These are phyloP conservation scores for Vombatus ursinus DNA, from an alignment of 2,113 vertebrate genomes.

Conservation along the genomic window DNA sequence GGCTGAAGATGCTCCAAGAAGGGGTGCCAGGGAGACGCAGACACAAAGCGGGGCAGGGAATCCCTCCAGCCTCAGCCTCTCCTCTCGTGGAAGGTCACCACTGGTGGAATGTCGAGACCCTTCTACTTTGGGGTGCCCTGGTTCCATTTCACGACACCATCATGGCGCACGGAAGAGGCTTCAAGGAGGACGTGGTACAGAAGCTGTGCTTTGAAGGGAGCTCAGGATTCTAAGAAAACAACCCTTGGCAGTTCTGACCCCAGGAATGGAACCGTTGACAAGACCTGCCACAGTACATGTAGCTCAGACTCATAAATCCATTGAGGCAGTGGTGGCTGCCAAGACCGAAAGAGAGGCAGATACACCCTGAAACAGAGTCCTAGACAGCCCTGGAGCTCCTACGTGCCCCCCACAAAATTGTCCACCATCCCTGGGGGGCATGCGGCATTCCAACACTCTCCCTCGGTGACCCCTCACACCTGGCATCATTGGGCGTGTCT, in stretches of 20 bases:
- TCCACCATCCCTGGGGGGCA: background rate
- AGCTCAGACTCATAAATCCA: background rate
- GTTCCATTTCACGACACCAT: background rate
- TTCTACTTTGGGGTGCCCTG: background rate
- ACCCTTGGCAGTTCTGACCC: background rate
- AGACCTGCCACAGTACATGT: background rate
- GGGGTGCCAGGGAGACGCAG: background rate
- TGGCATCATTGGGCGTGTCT: background rate
- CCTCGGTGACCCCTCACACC: background rate
- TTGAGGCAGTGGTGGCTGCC: background rate
- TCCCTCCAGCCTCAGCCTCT: too few relatives aligned
- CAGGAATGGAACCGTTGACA: background rate
- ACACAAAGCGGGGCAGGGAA: too few relatives aligned
- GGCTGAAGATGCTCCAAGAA: background rate
- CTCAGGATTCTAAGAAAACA: background rate
- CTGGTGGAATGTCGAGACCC: background rate
- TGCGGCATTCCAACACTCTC: too few relatives aligned
- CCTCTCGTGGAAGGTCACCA: background rate
- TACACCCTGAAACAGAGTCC: background rate
- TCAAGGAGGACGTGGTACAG: background rate
- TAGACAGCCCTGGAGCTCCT: background rate
- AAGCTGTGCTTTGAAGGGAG: background rate
- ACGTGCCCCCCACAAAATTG: background rate
- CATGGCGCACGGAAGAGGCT: too few relatives aligned
- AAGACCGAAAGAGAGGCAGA: background rate